Percentiles rank a stretch among this genome's conserved stretches.
Conservation (phyloP, 1,140 invertebrate species). For the Aphaenogaster rudis region DNA sequence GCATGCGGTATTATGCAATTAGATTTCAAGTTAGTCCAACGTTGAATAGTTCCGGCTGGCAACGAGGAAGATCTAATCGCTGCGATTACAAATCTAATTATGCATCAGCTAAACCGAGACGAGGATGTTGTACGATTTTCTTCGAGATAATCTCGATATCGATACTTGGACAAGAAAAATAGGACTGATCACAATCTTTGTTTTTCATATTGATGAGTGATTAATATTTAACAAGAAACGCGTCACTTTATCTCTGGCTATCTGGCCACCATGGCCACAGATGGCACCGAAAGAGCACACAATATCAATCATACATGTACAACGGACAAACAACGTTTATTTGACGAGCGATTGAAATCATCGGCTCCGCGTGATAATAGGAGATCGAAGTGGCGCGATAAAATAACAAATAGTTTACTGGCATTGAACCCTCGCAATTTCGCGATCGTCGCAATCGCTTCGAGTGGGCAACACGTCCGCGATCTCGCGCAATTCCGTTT, state of each 20-base stretch:
- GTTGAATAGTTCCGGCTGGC: background rate
- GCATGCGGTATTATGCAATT: background rate
- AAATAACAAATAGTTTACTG: background rate
- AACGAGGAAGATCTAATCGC: background rate
- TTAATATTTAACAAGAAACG: conserved; percentile 3
- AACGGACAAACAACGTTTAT: background rate
- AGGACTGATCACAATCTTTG: background rate
- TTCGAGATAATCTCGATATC: background rate
- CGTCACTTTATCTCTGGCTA: background rate
- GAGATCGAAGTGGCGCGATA: background rate
- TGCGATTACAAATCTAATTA: background rate
- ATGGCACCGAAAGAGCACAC: background rate
- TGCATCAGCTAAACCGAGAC: background rate
- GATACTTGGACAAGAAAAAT: background rate
- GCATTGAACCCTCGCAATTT: conserved; percentile 26
- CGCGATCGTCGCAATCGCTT: background rate
- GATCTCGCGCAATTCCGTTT: background rate
- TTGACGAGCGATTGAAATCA: conserved; percentile 6
- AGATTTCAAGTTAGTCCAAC: conserved; percentile 9
- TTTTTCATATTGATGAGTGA: background rate
- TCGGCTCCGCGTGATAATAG: background rate
- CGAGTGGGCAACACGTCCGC: background rate
- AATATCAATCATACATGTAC: background rate
- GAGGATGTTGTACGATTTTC: background rate
- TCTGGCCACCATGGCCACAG: background rate